These are phyloP conservation scores for Sinocyclocheilus maitianheensis DNA, from an alignment of 2,113 vertebrate genomes.

Conservation along the genomic window DNA sequence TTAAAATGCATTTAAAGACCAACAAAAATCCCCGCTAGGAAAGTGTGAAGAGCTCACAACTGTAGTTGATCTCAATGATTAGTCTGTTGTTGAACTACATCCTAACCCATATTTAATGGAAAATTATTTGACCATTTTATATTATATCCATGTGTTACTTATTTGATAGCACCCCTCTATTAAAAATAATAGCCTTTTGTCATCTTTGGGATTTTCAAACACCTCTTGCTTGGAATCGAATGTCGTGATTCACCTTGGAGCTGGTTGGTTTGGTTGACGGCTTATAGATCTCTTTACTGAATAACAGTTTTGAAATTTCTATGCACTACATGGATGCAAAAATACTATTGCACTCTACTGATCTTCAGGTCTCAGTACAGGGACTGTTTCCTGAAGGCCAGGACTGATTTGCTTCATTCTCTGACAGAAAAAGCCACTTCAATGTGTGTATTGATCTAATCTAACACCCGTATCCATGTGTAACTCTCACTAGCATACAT, in stretches of 20 bases:
- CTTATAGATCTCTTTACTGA: background rate
- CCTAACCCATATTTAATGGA: background rate
- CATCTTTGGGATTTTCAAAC: background rate
- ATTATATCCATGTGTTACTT: background rate
- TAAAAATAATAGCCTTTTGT: background rate
- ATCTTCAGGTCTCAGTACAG: background rate
- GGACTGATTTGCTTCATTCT: slow-evolving; percentile 20
- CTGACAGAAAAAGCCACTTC: background rate
- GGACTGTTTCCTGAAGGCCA: background rate
- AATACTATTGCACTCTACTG: background rate
- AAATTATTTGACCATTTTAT: background rate
- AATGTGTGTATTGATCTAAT: slow-evolving; percentile 26
- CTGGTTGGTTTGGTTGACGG: background rate
- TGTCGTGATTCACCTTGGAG: background rate
- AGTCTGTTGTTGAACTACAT: background rate
- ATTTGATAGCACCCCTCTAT: background rate
- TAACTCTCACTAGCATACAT: slow-evolving; percentile 30
- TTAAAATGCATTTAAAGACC: background rate
- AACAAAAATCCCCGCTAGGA: background rate
- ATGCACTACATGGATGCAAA: background rate
- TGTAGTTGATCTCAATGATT: background rate
- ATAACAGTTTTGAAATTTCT: background rate
- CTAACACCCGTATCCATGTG: background rate
- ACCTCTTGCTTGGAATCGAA: background rate
- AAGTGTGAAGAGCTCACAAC: background rate